Conservation (phyloP, 2,888 invertebrate genomes). For the Hoplodrina blanda region DNA sequence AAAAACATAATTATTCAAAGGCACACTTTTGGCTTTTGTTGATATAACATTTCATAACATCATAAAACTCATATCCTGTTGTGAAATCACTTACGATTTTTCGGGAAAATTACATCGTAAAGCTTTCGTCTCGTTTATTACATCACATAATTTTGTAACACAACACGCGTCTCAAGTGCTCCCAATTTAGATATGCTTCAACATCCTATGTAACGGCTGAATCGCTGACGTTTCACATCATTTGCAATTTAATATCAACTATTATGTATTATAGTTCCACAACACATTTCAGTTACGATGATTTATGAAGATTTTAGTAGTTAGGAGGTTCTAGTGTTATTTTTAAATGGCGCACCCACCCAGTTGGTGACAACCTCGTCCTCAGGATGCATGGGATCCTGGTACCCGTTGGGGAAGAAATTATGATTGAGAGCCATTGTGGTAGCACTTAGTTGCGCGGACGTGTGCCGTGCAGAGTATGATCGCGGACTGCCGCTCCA, state of each 20-base stretch:
- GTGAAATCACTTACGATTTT: conserved; percentile 70
- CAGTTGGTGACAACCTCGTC: conserved; percentile 91
- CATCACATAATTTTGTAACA: conserved; percentile 87
- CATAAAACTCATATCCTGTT: conserved; percentile 56
- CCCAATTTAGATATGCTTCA: conserved; percentile 80
- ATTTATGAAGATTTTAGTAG: conserved; percentile 46
- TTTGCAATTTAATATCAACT: conserved; percentile 55
- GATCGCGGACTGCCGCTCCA: conserved; percentile 87
- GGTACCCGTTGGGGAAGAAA: conserved; percentile 90
- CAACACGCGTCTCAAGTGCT: conserved; percentile 80
- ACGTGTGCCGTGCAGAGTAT: conserved; percentile 84
- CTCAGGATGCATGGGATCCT: conserved; percentile 89
- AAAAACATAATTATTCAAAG: background rate
- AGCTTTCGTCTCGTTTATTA: conserved; percentile 75
- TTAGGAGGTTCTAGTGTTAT: conserved; percentile 52
- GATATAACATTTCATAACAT: conserved; percentile 45
- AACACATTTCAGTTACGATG: conserved; percentile 52
- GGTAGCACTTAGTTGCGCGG: conserved; percentile 77
- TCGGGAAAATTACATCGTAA: conserved; percentile 73
- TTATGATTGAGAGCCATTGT: conserved; percentile 86
- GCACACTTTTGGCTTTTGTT: conserved; percentile 19
- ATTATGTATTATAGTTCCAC: conserved; percentile 36
- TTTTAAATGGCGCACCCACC: conserved; percentile 85
- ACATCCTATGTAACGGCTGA: conserved; percentile 60
- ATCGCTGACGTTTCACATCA: conserved; percentile 52